Evolutionary conservation across 2,113 vertebrate genomes (phyloP).

Genomic region (Tor tambroides): DNA sequence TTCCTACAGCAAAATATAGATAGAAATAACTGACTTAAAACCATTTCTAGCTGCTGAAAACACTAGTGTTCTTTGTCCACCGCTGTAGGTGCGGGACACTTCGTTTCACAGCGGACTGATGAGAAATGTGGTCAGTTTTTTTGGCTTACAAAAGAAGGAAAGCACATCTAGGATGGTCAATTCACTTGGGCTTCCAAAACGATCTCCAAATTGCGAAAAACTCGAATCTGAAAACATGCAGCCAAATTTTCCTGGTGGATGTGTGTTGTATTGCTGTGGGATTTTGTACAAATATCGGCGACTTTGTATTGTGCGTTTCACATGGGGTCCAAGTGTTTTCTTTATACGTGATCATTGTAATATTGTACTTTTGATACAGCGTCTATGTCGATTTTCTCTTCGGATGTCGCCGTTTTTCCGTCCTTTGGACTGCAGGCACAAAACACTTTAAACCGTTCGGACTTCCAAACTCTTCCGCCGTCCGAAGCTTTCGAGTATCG

Average conservation of each 20-base stretch:
- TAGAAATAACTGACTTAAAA: no score
- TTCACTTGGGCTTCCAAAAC: slow-evolving; percentile 54
- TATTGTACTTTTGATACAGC: slow-evolving; percentile 74
- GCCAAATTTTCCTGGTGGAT: slow-evolving; percentile 64
- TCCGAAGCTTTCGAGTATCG: not conserved
- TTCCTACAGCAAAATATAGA: no score
- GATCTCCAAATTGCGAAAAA: slow-evolving; percentile 48
- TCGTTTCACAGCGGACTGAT: not conserved
- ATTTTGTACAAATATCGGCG: slow-evolving; percentile 71
- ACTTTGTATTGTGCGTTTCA: slow-evolving; percentile 76
- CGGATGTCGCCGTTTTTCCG: slow-evolving; percentile 40
- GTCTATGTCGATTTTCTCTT: slow-evolving; percentile 71
- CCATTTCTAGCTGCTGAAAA: no score
- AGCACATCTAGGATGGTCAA: slow-evolving; percentile 21
- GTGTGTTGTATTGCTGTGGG: slow-evolving; percentile 62
- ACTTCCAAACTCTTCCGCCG: slow-evolving; percentile 11
- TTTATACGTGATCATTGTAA: slow-evolving; percentile 46
- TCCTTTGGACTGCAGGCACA: slow-evolving; percentile 36
- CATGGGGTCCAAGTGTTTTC: slow-evolving; percentile 73
- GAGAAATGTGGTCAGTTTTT: slow-evolving; percentile 20
- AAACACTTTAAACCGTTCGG: slow-evolving; percentile 36
- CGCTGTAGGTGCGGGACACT: slow-evolving; percentile 48
- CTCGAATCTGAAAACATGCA: slow-evolving; percentile 59
- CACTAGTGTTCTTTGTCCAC: no score
- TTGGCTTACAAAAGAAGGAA: slow-evolving; percentile 28